Base-by-base conservation (phyloP, 92 coral and sea anemone genomes). In the Epizoanthus stellaris region DNA sequence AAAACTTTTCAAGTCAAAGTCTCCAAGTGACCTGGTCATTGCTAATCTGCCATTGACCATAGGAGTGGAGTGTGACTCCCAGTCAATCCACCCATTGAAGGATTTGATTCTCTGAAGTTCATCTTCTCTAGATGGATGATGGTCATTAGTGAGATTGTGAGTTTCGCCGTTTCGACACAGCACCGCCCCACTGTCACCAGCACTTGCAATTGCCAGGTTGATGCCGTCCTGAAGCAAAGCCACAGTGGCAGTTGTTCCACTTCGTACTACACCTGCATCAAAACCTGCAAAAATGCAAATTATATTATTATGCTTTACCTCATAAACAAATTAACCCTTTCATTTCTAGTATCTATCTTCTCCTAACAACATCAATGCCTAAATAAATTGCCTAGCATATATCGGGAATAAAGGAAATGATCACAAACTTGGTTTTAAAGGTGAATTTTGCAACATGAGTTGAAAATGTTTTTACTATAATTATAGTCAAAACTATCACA, bases 221-320 rank as follows among this genome's bases (percentile, higher is more conserved):
- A 85, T 82, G n/a, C 99, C 99, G 84, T 96, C 95, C 69, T 85
- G 87, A 53, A 96, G 63, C 65, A 96, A 86, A 21, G 90, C 92
- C 7, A 96, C 99, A 3, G 99, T 96, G 16, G 99, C 99, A 65
- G 99, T 96, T 0, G 99, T 95, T 10, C 99, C 99, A 67, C 93
- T 80, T 12, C 95, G 94, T 15, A 84, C 69, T 19, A 81, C 45
- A 20, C 88, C 65, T 30, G 87, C 76, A 70, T 93, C 86, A 16
- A 86, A 71, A 34, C 90, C 94, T 90, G 73, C 10, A 52, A 70
- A 34, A 75, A 11, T 9, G 10, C 14, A 52, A 52, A 52, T 52
- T 9, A 30, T 30, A 30, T n/a, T n/a, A n/a, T n/a, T n/a, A n/a
- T 30, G 36, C 56, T 52, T 13, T 52, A 9, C 56, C 12, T 52